phyloP scores from a whole-genome alignment of 2,113 vertebrate genomes.

The Phoenicopterus ruber region DNA sequence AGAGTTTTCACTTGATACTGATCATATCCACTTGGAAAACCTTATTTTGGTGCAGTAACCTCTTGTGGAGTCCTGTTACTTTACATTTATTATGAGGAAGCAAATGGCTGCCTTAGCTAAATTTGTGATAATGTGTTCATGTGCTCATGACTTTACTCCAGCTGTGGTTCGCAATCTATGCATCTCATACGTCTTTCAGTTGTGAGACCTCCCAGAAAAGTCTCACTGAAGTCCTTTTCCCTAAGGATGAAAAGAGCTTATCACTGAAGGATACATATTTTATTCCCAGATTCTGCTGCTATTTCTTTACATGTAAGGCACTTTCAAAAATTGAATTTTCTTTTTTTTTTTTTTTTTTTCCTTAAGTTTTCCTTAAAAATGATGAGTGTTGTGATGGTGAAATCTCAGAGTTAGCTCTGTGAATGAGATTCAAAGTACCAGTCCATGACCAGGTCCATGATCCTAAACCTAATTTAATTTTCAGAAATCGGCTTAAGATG shows the following conservation, averaged over 20 bases:
- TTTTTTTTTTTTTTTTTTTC: too few species aligned
- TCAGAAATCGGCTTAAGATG: not conserved
- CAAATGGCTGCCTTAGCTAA: not conserved
- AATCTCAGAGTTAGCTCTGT: not conserved
- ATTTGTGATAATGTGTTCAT: not conserved
- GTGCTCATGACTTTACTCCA: not conserved
- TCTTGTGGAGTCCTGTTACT: not conserved
- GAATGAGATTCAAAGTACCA: not conserved
- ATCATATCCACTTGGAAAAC: not conserved
- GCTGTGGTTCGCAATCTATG: not conserved
- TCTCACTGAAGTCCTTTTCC: not conserved
- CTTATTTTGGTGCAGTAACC: not conserved
- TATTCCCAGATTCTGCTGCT: not conserved
- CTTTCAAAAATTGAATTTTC: not conserved
- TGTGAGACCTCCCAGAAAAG: not conserved
- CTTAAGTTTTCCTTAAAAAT: not conserved
- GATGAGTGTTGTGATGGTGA: not conserved
- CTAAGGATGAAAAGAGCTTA: not conserved
- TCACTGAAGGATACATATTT: not conserved
- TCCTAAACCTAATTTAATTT: not conserved
- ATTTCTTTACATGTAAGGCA: not conserved
- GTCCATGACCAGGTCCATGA: not conserved
- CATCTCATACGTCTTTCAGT: not conserved
- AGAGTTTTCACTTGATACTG: not conserved
- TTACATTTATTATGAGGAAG: not conserved